Base-by-base conservation (phyloP, 30 jellyfish, hydroid and myxozoan species). In the Chrysaora quinquecirrha region DNA sequence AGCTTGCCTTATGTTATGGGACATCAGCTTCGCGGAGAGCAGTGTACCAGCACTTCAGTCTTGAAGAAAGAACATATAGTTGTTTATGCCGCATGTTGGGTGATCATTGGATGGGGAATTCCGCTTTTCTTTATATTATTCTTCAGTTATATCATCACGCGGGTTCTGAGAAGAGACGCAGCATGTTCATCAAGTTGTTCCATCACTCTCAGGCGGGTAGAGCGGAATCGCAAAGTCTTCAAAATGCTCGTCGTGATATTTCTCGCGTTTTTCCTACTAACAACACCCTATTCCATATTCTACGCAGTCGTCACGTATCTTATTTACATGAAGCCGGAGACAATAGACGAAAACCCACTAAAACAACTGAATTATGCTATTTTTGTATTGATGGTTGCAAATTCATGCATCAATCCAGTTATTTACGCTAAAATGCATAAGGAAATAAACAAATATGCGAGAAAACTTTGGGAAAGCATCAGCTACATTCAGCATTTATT, bases 271-370 rank as follows among this genome's bases (percentile, higher is more conserved):
- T 78, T 78, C 22, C 27, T 78, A 9, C 72, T 78, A 30, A 78
- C 89, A 16, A 64, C 89, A 38, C 89, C 89, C 24, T 78, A 78
- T 49, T 76, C 89, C 1, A 68, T 76, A 14, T 78, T 78, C 38
- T 78, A 78, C 60, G 46, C 69, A 48, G 68, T 68, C 6, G 89
- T 50, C 43, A 78, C 89, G 2, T 78, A 78, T 27, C 30, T 78
- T 33, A 67, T 78, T 73, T 52, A 61, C 32, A 7, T 63, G 64
- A 48, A 60, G 73, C 89, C 89, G 64, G 34, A 67, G 29, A 22
- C 20, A 19, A 69, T 50, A 46, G 48, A 61, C 71, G 16, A 32
- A 19, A 48, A 38, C 12, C 21, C 54, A 7, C 73, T 68, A 18
- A 72, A 78, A 25, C 81, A 78, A 43, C 46, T 78, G 58, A 78